Conservation (phyloP, 2,113 vertebrate species). For the Felis catus region F.catus_Fca126_mat1.0 CM031420.1:73131001-73131500, state of each 20-base stretch:
- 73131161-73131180: not conserved
- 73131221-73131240: not conserved
- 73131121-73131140: not conserved
- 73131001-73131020: not conserved
- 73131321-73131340: not conserved
- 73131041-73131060: conserved; percentile 22
- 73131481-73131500: not conserved
- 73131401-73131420: not conserved
- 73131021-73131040: not conserved
- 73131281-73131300: not conserved
- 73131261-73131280: not conserved
- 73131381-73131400: not conserved
- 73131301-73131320: not conserved
- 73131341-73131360: not conserved
- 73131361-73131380: not conserved
- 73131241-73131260: not conserved
- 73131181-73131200: not conserved
- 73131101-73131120: conserved; percentile 33
- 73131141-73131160: conserved; percentile 9
- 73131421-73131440: not conserved
- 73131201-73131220: not conserved
- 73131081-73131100: not conserved
- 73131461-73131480: not conserved
- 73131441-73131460: not conserved
- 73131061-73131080: not conserved